These are phyloP conservation scores for Sitobion miscanthi DNA, from an alignment of 1,140 invertebrate species.

Conservation along the genomic window DNA sequence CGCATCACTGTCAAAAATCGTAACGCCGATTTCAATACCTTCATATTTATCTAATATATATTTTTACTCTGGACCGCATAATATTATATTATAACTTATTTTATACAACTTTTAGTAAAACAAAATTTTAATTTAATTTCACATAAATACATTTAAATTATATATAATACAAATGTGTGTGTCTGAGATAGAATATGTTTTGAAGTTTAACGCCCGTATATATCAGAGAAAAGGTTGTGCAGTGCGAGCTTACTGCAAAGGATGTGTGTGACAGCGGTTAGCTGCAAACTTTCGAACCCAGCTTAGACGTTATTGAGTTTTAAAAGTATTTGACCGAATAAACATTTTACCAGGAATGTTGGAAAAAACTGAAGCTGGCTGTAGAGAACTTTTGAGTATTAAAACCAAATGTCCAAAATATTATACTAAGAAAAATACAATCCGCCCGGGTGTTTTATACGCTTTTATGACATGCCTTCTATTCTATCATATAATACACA, in stretches of 20 bases:
- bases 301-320: slow-evolving; percentile 39
- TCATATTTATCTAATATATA: not conserved
- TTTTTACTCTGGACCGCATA: not conserved
- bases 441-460: not conserved
- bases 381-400: not conserved
- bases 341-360: not conserved
- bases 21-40: not conserved
- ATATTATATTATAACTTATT: not conserved
- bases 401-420: not conserved
- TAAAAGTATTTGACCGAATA: slow-evolving; percentile 42
- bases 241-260: not conserved
- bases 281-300: slow-evolving; percentile 31
- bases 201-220: slow-evolving; percentile 34
- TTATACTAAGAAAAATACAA: not conserved
- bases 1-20: not conserved
- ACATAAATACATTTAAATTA: not conserved
- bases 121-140: not conserved
- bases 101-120: not conserved
- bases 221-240: not conserved
- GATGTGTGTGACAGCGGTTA: slow-evolving; percentile 47
- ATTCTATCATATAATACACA: not conserved
- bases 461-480: not conserved
- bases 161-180: not conserved
- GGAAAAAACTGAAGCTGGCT: not conserved
- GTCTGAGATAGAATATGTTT: slow-evolving; percentile 7